phyloP scores from a whole-genome alignment of 1,140 invertebrate genomes.

The Euglossa dilemma region DNA sequence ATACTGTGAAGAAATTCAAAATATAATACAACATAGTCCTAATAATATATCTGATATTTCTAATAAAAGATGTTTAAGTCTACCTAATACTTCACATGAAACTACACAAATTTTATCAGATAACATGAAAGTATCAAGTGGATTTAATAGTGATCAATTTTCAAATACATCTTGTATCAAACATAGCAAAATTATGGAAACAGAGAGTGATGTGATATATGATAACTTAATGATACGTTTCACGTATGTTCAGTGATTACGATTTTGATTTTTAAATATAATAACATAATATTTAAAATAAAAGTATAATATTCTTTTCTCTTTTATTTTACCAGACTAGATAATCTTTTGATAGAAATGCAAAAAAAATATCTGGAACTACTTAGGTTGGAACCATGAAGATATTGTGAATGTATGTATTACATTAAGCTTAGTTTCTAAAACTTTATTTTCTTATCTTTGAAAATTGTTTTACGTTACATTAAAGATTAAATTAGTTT shows the following conservation, averaged over 20 bases:
- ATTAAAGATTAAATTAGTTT: neutral
- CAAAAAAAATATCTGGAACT: conserved; percentile 48
- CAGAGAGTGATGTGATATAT: conserved; percentile 64
- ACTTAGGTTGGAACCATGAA: conserved; percentile 41
- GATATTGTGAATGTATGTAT: conserved; percentile 2
- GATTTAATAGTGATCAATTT: neutral
- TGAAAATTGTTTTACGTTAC: neutral
- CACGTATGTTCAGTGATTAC: conserved; percentile 62
- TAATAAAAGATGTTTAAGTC: neutral
- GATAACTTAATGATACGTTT: conserved; percentile 71
- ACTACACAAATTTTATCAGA: neutral
- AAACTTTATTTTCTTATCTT: neutral
- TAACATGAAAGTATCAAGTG: neutral
- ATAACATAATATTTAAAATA: neutral
- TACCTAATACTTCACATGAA: neutral
- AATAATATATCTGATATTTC: neutral
- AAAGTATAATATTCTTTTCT: neutral
- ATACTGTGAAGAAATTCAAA: conserved; percentile 54
- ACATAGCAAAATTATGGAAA: conserved; percentile 12
- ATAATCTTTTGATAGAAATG: conserved; percentile 64
- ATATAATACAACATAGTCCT: neutral
- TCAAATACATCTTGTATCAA: conserved; percentile 8
- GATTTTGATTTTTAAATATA: conserved; percentile 10
- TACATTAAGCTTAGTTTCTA: neutral
- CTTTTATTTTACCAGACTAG: conserved; percentile 57